phyloP scores from a whole-genome alignment of 2,113 vertebrate genomes.

The Pygoscelis antarcticus region DNA sequence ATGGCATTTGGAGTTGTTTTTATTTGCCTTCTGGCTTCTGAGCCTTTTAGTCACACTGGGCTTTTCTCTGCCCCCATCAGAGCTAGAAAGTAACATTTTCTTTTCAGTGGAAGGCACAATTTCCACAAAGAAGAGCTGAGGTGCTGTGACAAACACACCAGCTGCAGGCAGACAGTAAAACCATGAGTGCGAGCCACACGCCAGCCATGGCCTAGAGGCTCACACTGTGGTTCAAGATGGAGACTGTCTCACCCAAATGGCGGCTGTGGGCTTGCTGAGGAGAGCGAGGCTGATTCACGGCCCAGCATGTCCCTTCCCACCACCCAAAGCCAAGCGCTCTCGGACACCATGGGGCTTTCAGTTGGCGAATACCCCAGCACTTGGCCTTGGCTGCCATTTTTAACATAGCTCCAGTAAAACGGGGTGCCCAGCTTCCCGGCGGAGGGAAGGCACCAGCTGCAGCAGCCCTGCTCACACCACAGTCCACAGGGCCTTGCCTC shows the following conservation, averaged over 20 bases:
- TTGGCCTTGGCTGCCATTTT: not conserved
- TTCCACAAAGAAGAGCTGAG: not conserved
- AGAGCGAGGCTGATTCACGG: not conserved
- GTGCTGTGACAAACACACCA: accelerated
- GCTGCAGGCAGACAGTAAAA: not conserved
- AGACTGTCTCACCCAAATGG: not conserved
- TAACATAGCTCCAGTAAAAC: not conserved
- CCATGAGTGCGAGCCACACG: accelerated
- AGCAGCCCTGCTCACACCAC: not conserved
- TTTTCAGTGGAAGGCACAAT: not conserved
- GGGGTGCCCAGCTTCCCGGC: accelerated
- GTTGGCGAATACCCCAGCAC: not conserved
- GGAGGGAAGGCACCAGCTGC: not conserved
- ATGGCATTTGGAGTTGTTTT: not conserved
- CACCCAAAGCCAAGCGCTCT: not conserved
- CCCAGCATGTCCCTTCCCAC: not conserved
- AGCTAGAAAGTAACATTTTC: not conserved
- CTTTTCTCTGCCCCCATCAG: not conserved
- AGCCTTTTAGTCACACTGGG: not conserved
- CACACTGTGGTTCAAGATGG: no score
- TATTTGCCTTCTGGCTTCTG: not conserved
- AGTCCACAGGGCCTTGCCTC: not conserved
- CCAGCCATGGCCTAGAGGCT: not conserved
- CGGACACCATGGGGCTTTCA: accelerated
- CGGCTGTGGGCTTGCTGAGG: accelerated